Evolutionary conservation across 2,797 vertebrate genomes (phyloP).

Genomic region (Sebastes cheni): DNA sequence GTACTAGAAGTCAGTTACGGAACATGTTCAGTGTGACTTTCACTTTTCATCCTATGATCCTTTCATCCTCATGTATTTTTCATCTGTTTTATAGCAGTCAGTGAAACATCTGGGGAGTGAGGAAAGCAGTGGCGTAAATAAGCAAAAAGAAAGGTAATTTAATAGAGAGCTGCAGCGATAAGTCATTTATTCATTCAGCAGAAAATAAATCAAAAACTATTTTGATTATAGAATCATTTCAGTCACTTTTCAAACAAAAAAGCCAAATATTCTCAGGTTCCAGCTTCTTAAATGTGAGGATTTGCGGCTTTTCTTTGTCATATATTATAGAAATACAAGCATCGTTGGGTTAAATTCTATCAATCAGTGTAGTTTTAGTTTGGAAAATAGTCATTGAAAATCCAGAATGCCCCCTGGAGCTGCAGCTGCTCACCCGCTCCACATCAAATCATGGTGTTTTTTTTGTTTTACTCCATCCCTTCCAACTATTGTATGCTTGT

Average conservation of each 20-base stretch:
- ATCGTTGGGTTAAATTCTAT: not conserved
- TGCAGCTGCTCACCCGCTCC: not conserved
- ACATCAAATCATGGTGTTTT: not conserved
- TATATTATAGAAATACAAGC: not conserved
- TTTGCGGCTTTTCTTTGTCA: not conserved
- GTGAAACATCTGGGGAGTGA: slow-evolving; percentile 68
- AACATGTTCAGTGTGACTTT: not conserved
- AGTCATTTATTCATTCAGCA: not conserved
- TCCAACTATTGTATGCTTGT: not conserved
- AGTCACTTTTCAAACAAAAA: not conserved
- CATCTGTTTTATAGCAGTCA: slow-evolving; percentile 61
- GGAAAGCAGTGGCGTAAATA: slow-evolving; percentile 67
- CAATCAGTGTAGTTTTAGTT: not conserved
- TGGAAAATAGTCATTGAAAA: not conserved
- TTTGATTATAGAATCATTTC: not conserved
- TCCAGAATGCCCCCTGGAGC: not conserved
- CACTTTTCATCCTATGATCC: not conserved
- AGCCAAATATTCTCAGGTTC: not conserved
- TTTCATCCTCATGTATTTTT: not conserved
- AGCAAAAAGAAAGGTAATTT: slow-evolving; percentile 79
- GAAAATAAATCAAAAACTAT: not conserved
- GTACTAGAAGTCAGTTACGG: slow-evolving; percentile 32
- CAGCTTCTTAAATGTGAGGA: not conserved
- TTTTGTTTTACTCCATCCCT: not conserved
- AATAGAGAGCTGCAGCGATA: not conserved